These are phyloP conservation scores for Lepidurus packardi DNA, from an alignment of 1,140 invertebrate genomes.

Conservation along the genomic window DNA sequence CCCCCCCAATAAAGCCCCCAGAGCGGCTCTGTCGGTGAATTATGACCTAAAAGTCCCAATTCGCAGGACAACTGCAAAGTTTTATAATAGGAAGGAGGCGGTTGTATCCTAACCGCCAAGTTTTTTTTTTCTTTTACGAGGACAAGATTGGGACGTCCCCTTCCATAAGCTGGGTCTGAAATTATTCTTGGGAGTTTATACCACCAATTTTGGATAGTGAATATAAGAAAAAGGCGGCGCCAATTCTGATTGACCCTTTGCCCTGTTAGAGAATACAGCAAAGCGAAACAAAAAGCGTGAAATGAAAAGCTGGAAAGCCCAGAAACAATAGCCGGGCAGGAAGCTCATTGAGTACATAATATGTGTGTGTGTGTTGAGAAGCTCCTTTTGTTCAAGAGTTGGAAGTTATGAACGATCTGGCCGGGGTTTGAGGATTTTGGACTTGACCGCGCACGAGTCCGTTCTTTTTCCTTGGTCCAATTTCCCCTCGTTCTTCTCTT, in stretches of 20 bases:
- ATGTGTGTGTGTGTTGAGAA: neutral
- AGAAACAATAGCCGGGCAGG: neutral
- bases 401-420: neutral
- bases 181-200: neutral
- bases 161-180: neutral
- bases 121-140: neutral
- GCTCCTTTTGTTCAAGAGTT: neutral
- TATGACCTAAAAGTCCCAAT: neutral
- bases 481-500: neutral
- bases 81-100: neutral
- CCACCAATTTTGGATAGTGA: neutral
- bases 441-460: neutral
- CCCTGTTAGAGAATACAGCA: neutral
- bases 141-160: conserved; percentile 1
- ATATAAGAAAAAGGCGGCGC: neutral
- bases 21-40: neutral
- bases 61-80: neutral
- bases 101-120: neutral
- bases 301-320: neutral
- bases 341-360: neutral
- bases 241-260: neutral
- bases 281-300: neutral
- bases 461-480: neutral
- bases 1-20: neutral
- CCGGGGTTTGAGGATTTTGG: no score